Percentiles rank a stretch among this genome's conserved stretches.
Conservation (phyloP, 2,113 vertebrate genomes). For the Sphyrna mokarran region DNA sequence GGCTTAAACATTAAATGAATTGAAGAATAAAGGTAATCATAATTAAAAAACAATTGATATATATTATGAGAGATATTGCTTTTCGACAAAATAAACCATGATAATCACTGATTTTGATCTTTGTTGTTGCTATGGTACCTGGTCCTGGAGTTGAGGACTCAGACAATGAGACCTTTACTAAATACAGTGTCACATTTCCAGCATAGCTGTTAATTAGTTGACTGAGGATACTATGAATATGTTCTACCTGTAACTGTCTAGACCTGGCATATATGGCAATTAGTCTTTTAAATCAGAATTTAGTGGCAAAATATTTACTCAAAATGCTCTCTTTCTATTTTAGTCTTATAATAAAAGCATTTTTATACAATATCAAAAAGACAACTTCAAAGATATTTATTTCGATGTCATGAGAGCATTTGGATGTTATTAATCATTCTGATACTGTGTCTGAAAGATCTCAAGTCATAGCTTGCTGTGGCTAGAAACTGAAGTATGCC, state of each 20-base stretch:
- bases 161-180: neutral
- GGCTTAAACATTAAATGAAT: neutral
- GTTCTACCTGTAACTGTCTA: neutral
- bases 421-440: conserved; percentile 28
- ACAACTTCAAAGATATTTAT: conserved; percentile 9
- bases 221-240: neutral
- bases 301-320: conserved; percentile 22
- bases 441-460: conserved; percentile 23
- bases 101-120: conserved; percentile 17
- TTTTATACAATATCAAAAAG: neutral
- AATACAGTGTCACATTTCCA: conserved; percentile 4
- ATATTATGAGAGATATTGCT: neutral
- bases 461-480: conserved; percentile 29
- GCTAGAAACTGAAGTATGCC: neutral
- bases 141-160: neutral
- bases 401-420: neutral
- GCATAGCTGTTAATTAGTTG: neutral
- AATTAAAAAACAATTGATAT: neutral
- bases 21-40: neutral
- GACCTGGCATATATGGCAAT: neutral
- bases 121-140: neutral
- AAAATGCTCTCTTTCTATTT: neutral
- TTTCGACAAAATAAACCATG: neutral
- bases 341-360: neutral
- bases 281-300: conserved; percentile 15